Evolutionary conservation across 2,888 invertebrate species (phyloP).

Genomic region (Phaonia tiefii): DNA sequence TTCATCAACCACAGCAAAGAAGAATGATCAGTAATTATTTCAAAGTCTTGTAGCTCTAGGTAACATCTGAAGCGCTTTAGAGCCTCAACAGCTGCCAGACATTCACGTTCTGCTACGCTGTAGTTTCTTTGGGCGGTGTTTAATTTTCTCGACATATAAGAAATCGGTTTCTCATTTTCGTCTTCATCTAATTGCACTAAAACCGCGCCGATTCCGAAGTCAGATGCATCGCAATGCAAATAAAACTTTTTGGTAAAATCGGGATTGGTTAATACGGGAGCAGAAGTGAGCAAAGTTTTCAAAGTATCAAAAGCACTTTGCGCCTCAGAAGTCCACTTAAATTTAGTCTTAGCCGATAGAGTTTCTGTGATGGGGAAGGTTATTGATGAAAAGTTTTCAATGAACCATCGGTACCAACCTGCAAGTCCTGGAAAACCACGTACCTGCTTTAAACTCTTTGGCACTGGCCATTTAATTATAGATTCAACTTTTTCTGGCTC

Average conservation of each 20-base stretch:
- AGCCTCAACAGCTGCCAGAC: conserved; percentile 1
- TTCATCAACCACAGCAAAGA: conserved; percentile 50
- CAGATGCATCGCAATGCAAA: neutral
- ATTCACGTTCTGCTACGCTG: conserved; percentile 57
- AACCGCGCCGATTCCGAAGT: neutral
- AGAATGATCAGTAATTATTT: conserved; percentile 68
- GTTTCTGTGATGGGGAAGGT: conserved; percentile 11
- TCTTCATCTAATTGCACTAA: neutral
- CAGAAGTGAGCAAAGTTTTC: conserved; percentile 13
- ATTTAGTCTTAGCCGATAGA: neutral
- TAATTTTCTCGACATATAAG: neutral
- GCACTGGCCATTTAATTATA: conserved; percentile 60
- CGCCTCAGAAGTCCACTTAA: conserved; percentile 25
- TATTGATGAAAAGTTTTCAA: conserved; percentile 4
- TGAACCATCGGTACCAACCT: neutral
- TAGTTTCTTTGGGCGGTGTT: conserved; percentile 54
- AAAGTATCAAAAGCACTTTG: conserved; percentile 13
- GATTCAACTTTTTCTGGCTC: conserved; percentile 57
- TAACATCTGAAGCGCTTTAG: neutral
- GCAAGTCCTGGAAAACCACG: neutral
- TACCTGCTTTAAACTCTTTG: conserved; percentile 55
- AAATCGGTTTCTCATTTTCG: neutral
- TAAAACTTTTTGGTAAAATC: conserved; percentile 9
- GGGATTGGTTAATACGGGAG: conserved; percentile 20
- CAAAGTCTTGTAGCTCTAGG: neutral